Percentiles rank a stretch among this genome's conserved stretches.
Evolutionary conservation across 2,113 vertebrate genomes (phyloP).

Genomic region (Saccopteryx leptura): DNA sequence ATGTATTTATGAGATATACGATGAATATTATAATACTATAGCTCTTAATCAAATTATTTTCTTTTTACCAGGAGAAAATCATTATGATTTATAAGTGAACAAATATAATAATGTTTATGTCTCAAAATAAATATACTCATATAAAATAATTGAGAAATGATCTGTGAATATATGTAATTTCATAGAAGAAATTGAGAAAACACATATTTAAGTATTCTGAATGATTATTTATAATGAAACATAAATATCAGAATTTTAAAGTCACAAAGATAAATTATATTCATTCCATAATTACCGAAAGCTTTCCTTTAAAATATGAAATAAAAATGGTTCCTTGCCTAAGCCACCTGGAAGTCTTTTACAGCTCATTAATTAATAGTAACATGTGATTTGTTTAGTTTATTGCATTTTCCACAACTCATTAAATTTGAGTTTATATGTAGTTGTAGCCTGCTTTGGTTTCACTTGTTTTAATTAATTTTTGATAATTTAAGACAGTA

Average conservation of each 20-base stretch:
- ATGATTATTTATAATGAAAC: background rate
- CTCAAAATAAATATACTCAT: background rate
- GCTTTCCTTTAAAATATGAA: slow-evolving; percentile 50
- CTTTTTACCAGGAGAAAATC: background rate
- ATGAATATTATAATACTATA: slow-evolving; percentile 10
- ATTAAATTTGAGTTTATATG: slow-evolving; percentile 72
- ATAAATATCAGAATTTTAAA: slow-evolving; percentile 32
- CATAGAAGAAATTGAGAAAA: slow-evolving; percentile 24
- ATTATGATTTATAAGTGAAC: background rate
- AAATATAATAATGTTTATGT: background rate
- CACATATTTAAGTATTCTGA: background rate
- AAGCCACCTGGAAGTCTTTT: slow-evolving; percentile 73
- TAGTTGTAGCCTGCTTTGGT: slow-evolving; percentile 54
- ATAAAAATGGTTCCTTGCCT: slow-evolving; percentile 65
- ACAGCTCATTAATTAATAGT: slow-evolving; percentile 77
- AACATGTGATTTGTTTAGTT: slow-evolving; percentile 77
- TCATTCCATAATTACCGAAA: slow-evolving; percentile 65
- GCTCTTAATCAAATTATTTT: background rate
- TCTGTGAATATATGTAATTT: slow-evolving; percentile 30
- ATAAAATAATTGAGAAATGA: background rate
- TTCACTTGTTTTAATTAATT: slow-evolving; percentile 79
- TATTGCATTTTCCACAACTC: slow-evolving; percentile 75
- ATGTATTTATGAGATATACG: background rate
- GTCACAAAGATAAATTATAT: slow-evolving; percentile 48
- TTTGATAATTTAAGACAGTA: slow-evolving; percentile 70